Conservation (phyloP, 2,888 invertebrate species). For the Zygaena filipendulae region DNA sequence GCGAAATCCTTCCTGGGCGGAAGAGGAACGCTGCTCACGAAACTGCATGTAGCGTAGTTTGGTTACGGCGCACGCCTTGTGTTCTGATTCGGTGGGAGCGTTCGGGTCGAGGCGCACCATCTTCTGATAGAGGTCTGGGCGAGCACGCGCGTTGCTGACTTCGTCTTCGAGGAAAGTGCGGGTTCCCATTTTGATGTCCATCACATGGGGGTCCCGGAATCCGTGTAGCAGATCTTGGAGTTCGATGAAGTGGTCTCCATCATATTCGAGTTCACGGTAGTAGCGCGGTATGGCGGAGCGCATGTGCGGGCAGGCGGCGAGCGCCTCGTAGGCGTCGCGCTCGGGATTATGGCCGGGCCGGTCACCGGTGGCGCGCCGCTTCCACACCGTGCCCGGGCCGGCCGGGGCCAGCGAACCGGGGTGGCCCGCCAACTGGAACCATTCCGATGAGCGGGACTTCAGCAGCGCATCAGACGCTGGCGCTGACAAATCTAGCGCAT, state of each 20-base stretch:
- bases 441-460: slow-evolving; percentile 75
- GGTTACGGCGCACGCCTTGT: slow-evolving; percentile 84
- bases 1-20: slow-evolving; percentile 92
- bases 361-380: slow-evolving; percentile 79
- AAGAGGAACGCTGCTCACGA: slow-evolving; percentile 92
- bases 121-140: slow-evolving; percentile 93
- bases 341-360: slow-evolving; percentile 79
- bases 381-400: slow-evolving; percentile 94
- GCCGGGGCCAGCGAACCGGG: slow-evolving; percentile 93
- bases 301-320: slow-evolving; percentile 79
- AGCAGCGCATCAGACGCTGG: slow-evolving; percentile 89
- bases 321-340: slow-evolving; percentile 80
- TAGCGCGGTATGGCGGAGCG: slow-evolving; percentile 83
- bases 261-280: slow-evolving; percentile 83
- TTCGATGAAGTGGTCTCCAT: slow-evolving; percentile 89
- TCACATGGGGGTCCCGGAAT: slow-evolving; percentile 91
- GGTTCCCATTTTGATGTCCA: slow-evolving; percentile 98
- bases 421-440: slow-evolving; percentile 95
- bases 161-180: slow-evolving; percentile 96
- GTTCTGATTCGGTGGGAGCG: slow-evolving; percentile 89
- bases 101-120: slow-evolving; percentile 92
- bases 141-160: slow-evolving; percentile 86
- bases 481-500: slow-evolving; percentile 89
- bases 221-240: slow-evolving; percentile 93
- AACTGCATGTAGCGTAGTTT: slow-evolving; percentile 98